Evolutionary conservation across 2,113 vertebrate species (phyloP).

Genomic region (Tachysurus vachellii): DNA sequence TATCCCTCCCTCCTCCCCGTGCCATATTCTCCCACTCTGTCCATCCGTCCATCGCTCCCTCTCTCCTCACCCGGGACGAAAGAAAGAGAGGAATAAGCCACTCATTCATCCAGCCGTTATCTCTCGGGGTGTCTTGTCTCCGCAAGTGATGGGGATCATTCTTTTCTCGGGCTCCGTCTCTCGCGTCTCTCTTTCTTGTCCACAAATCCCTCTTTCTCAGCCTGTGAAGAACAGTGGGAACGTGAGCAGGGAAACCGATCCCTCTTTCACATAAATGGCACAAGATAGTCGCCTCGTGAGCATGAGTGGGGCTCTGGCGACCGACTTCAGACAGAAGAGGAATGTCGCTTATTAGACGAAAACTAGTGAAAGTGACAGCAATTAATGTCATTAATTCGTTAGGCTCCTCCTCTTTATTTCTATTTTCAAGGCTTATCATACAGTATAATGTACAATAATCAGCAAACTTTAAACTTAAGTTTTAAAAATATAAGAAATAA

Average conservation of each 20-base stretch:
- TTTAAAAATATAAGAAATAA: not conserved
- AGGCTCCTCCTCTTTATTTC: not conserved
- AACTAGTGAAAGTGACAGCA: not conserved
- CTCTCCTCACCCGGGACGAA: slow-evolving; percentile 59
- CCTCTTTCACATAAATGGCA: slow-evolving; percentile 70
- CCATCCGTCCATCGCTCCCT: slow-evolving; percentile 43
- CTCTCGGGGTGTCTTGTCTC: slow-evolving; percentile 80
- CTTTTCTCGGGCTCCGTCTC: slow-evolving; percentile 57
- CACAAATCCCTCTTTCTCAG: slow-evolving; percentile 46
- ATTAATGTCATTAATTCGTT: not conserved
- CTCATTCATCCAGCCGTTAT: slow-evolving; percentile 81
- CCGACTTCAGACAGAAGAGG: not conserved
- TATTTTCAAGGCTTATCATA: not conserved
- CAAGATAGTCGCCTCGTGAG: slow-evolving; percentile 36
- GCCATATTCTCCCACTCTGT: slow-evolving; percentile 38
- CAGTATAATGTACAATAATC: too few species aligned
- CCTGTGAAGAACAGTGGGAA: slow-evolving; percentile 48
- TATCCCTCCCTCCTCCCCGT: slow-evolving; percentile 63
- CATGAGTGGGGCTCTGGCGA: slow-evolving; percentile 28
- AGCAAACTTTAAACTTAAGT: not conserved
- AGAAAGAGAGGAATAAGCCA: slow-evolving; percentile 45
- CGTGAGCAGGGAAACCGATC: slow-evolving; percentile 29
- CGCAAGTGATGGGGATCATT: slow-evolving; percentile 63
- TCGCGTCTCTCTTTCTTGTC: slow-evolving; percentile 40
- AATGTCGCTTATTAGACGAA: not conserved